Evolutionary conservation across 2,888 invertebrate genomes (phyloP).

Genomic region (Hemicrepidius hirtus): DNA sequence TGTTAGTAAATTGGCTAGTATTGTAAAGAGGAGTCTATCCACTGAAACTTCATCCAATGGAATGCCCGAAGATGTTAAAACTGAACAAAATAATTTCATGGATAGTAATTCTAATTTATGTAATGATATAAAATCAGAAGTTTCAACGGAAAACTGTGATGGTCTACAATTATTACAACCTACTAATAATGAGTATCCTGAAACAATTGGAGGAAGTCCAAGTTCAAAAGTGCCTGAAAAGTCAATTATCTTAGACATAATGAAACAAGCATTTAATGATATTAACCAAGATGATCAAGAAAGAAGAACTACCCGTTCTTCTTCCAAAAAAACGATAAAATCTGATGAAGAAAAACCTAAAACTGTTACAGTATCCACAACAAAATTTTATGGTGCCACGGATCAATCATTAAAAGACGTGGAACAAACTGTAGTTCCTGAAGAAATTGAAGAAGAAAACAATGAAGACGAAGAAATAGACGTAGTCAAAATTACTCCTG

Average conservation of each 20-base stretch:
- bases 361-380: conserved; percentile 30
- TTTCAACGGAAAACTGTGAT: conserved; percentile 51
- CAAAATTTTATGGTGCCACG: conserved; percentile 49
- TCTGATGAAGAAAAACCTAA: conserved; percentile 42
- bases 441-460: conserved; percentile 38
- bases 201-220: conserved; percentile 57
- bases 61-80: conserved; percentile 30
- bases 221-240: conserved; percentile 75
- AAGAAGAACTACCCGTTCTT: conserved; percentile 58
- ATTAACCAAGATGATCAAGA: conserved; percentile 56
- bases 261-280: conserved; percentile 76
- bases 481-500: conserved; percentile 4
- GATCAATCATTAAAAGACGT: conserved; percentile 26
- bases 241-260: conserved; percentile 74
- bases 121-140: conserved; percentile 57
- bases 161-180: conserved; percentile 45
- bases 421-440: conserved; percentile 32
- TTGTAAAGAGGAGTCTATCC: conserved; percentile 54
- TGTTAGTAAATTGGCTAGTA: conserved; percentile 46
- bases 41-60: conserved; percentile 41
- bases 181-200: conserved; percentile 42
- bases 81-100: conserved; percentile 43
- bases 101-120: conserved; percentile 69
- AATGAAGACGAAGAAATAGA: conserved; percentile 17
- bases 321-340: conserved; percentile 52